phyloP scores from a whole-genome alignment of 2,888 invertebrate species.

The Thymelicus lineola region DNA sequence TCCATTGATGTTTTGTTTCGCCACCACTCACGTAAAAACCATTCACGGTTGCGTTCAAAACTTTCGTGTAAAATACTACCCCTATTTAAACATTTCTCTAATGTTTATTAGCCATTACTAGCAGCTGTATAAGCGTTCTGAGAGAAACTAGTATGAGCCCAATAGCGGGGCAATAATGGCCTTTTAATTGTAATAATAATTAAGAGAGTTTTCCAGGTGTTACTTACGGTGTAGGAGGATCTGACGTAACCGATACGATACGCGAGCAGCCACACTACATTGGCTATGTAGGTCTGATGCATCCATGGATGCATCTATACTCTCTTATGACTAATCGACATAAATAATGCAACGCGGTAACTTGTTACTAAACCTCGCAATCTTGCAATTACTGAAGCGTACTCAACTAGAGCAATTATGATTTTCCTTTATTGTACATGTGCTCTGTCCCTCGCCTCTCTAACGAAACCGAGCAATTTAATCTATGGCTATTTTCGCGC shows the following conservation, averaged over 20 bases:
- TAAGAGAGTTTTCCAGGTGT: constrained; percentile 39
- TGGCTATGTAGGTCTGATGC: constrained; percentile 69
- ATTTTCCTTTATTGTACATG: constrained; percentile 7
- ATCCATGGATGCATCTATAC: constrained; percentile 47
- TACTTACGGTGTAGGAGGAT: constrained; percentile 49
- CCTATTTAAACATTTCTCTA: too few relatives aligned
- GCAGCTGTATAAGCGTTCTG: background rate
- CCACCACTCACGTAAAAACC: too few relatives aligned
- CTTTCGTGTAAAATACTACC: too few relatives aligned
- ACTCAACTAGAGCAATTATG: constrained; percentile 14
- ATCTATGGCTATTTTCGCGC: constrained; percentile 17
- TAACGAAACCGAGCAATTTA: constrained; percentile 19
- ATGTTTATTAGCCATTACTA: too few relatives aligned
- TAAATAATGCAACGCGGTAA: constrained; percentile 37
- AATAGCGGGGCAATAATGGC: constrained; percentile 36
- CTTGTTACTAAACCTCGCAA: constrained; percentile 38
- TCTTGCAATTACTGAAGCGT: constrained; percentile 27
- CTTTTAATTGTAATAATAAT: constrained; percentile 14
- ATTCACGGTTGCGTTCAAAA: too few relatives aligned
- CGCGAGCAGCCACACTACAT: constrained; percentile 64
- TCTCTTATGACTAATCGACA: constrained; percentile 39
- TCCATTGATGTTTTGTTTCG: too few relatives aligned
- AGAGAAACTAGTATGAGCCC: background rate
- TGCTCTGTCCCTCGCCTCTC: background rate
- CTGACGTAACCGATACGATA: constrained; percentile 69